These are phyloP conservation scores for Drymonia ruficornis DNA, from an alignment of 2,888 invertebrate genomes.

Conservation along the genomic window DNA sequence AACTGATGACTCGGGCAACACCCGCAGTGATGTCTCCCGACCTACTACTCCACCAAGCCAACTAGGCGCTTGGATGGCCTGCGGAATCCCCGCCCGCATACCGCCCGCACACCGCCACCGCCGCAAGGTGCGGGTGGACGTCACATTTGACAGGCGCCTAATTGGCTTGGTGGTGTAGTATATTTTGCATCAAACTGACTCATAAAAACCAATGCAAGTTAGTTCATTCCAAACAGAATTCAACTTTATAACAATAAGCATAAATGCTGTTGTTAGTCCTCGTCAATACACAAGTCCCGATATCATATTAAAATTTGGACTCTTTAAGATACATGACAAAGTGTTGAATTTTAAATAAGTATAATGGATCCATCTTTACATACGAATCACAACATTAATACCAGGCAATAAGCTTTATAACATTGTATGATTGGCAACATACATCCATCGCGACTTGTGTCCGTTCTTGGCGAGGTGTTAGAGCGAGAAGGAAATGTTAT, in stretches of 20 bases:
- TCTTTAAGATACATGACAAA: no score
- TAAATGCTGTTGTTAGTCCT: neutral
- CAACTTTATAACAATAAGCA: neutral
- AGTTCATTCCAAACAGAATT: neutral
- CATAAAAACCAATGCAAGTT: neutral
- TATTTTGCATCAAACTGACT: conserved; percentile 35
- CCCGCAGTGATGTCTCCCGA: no score
- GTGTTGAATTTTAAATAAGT: no score
- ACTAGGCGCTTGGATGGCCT: no score
- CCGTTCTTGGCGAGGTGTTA: conserved; percentile 7
- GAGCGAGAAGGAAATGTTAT: conserved; percentile 39
- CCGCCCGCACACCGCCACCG: no score
- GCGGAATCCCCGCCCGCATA: no score
- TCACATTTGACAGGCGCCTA: no score
- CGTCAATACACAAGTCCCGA: neutral
- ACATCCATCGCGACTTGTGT: neutral
- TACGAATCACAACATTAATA: neutral
- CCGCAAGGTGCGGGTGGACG: no score
- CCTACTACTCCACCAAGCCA: no score
- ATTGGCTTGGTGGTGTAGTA: no score
- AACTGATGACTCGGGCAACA: no score
- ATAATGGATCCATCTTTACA: no score
- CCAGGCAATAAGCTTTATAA: neutral
- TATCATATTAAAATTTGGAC: neutral
- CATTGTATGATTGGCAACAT: neutral